A percentile compares a stretch with the other conserved stretches of the same genome.
Conservation (phyloP, 2,113 vertebrate species). For the Panthera tigris region DNA sequence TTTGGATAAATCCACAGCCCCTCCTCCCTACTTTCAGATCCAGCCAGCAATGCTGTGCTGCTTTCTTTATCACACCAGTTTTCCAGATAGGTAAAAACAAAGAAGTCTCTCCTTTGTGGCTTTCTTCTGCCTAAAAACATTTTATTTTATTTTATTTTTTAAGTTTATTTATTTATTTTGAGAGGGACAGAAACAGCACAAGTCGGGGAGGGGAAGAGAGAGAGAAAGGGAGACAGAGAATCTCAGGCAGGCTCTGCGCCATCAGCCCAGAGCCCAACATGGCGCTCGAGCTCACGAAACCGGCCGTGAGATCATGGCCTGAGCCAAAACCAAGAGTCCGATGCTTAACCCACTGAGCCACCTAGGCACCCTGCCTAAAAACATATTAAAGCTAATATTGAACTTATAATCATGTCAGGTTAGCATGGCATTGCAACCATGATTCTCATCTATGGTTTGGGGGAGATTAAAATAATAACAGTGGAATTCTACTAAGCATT, state of each 20-base stretch:
- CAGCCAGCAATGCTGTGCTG: neutral
- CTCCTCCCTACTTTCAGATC: neutral
- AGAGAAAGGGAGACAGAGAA: too few relatives aligned
- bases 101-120: neutral
- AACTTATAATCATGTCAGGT: neutral
- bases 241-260: too few relatives aligned
- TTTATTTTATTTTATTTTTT: neutral
- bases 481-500: neutral
- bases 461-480: neutral
- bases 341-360: too few relatives aligned
- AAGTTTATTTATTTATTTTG: too few relatives aligned
- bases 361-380: neutral
- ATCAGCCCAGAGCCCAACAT: too few relatives aligned
- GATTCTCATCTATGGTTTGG: neutral
- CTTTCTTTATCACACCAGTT: neutral
- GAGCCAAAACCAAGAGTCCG: too few relatives aligned
- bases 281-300: too few relatives aligned
- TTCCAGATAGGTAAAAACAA: neutral
- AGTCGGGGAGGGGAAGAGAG: too few relatives aligned
- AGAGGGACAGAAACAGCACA: too few relatives aligned
- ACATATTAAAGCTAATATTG: neutral
- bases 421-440: neutral
- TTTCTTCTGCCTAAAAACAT: neutral
- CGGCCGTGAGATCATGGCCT: too few relatives aligned
- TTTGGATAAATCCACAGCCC: constrained; percentile 1